These are phyloP conservation scores for Acestrorhynchus altus DNA, from an alignment of 2,797 vertebrate species.

Conservation along the genomic window DNA sequence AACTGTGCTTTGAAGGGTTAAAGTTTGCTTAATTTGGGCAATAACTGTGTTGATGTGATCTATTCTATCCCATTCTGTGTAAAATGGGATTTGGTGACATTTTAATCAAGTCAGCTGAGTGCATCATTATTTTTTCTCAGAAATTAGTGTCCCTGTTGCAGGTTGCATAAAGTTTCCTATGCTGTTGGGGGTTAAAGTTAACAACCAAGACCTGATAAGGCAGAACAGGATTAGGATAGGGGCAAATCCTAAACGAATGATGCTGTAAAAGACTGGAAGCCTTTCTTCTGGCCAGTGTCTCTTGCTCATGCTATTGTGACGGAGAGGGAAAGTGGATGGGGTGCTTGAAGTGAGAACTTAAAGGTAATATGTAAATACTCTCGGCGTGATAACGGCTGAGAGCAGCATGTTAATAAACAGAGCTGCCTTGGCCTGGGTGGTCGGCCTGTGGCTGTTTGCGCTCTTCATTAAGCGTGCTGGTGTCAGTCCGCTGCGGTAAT, in stretches of 20 bases:
- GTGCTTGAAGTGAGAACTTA: slow-evolving; percentile 36
- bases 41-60: too few species aligned
- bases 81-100: too few species aligned
- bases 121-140: too few species aligned
- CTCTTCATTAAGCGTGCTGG: slow-evolving; percentile 79
- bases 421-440: slow-evolving; percentile 65
- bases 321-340: slow-evolving; percentile 25
- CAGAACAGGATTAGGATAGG: neutral
- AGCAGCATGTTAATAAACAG: slow-evolving; percentile 67
- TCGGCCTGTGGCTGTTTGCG: slow-evolving; percentile 77
- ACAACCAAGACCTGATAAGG: neutral
- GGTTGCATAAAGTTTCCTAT: neutral
- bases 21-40: too few species aligned
- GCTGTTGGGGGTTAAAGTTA: neutral
- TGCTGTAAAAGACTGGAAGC: neutral
- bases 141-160: neutral
- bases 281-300: neutral
- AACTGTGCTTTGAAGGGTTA: too few species aligned
- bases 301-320: neutral
- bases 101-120: too few species aligned
- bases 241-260: neutral
- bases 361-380: slow-evolving; percentile 50
- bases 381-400: slow-evolving; percentile 53
- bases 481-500: slow-evolving; percentile 73
- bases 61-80: too few species aligned